These are phyloP conservation scores for Luffia ferchaultella DNA, from an alignment of 2,888 invertebrate genomes.

Conservation along the genomic window DNA sequence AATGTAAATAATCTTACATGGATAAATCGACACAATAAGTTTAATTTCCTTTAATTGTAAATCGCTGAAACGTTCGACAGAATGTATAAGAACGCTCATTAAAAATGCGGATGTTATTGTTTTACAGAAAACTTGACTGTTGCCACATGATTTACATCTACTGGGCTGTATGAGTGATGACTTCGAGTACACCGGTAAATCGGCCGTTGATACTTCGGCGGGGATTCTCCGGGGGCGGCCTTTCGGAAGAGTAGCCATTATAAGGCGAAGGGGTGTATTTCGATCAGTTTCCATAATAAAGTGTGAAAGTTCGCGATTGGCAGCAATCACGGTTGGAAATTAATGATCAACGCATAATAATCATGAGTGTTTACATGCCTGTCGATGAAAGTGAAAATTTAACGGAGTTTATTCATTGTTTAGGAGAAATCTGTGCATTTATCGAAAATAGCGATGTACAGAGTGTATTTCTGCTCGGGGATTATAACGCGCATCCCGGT, in stretches of 20 bases:
- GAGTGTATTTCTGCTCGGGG: constrained; percentile 16
- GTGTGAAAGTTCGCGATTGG: constrained; percentile 14
- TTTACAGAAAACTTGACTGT: too few relatives aligned
- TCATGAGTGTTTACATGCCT: constrained; percentile 20
- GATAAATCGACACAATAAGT: neutral
- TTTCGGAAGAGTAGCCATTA: constrained; percentile 17
- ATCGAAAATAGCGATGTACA: constrained; percentile 11
- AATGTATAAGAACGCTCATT: neutral
- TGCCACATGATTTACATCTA: neutral
- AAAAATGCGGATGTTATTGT: neutral
- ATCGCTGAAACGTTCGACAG: neutral
- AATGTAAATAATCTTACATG: too few relatives aligned
- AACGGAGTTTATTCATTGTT: constrained; percentile 8
- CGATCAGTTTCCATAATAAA: constrained; percentile 13
- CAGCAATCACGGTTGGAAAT: constrained; percentile 12
- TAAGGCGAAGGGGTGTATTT: constrained; percentile 18
- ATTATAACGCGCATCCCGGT: constrained; percentile 19
- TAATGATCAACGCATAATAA: constrained; percentile 9
- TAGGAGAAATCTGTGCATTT: constrained; percentile 13
- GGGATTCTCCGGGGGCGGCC: constrained; percentile 17
- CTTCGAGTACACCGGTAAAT: constrained; percentile 17
- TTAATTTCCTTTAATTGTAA: constrained; percentile 4
- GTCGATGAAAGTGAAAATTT: constrained; percentile 16
- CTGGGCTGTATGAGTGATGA: constrained; percentile 12
- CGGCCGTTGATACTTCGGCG: constrained; percentile 18